phyloP scores from a whole-genome alignment of 2,888 invertebrate species.

The Diarsia brunnea region DNA sequence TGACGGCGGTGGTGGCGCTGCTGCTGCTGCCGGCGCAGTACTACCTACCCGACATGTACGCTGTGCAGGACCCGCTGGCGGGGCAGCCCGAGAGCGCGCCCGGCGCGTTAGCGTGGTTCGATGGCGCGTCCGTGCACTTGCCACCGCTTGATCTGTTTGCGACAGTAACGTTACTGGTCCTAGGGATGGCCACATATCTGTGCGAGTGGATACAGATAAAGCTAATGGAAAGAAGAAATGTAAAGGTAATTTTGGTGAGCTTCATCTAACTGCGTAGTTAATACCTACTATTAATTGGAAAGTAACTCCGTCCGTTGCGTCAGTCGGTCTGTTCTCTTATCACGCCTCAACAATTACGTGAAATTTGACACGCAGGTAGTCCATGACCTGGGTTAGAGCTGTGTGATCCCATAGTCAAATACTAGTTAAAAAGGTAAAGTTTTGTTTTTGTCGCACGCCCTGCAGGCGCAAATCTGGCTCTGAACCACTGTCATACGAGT shows the following conservation, averaged over 20 bases:
- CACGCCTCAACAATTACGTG: neutral
- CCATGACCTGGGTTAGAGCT: neutral
- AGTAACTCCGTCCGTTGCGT: neutral
- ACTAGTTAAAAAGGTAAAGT: neutral
- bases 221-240: conserved; percentile 82
- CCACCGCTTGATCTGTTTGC: conserved; percentile 79
- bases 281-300: neutral
- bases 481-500: neutral
- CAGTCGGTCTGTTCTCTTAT: neutral
- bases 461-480: neutral
- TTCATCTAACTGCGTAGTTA: neutral
- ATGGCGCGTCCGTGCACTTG: conserved; percentile 59
- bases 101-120: conserved; percentile 63
- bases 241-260: conserved; percentile 71
- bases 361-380: neutral
- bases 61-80: conserved; percentile 62
- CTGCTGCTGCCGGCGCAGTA: conserved; percentile 81
- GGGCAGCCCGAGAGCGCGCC: conserved; percentile 36
- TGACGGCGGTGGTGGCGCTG: conserved; percentile 77
- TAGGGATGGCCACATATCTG: conserved; percentile 76
- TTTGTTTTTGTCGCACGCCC: conserved; percentile 8
- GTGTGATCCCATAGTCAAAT: neutral
- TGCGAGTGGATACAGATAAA: conserved; percentile 86
- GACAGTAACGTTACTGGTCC: conserved; percentile 72
- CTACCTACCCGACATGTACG: conserved; percentile 77